A percentile compares a stretch with the other conserved stretches of the same genome.
Evolutionary conservation across 2,113 vertebrate species (phyloP).

Genomic region (Atractosteus spatula): DNA sequence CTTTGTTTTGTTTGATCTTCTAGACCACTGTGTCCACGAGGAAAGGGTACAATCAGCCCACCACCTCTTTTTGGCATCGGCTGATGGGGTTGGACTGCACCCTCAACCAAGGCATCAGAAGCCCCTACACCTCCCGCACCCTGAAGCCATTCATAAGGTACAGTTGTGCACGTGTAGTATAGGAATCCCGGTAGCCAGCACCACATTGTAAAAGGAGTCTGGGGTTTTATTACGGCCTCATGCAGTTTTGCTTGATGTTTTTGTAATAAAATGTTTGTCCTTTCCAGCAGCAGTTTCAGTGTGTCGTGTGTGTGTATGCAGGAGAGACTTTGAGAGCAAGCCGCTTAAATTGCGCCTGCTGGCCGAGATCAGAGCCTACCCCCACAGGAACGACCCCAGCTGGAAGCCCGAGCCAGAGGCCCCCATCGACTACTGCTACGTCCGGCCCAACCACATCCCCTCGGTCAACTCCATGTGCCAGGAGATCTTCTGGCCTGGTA

Average conservation of each 20-base stretch:
- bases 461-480: slow-evolving; percentile 96
- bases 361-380: slow-evolving; percentile 76
- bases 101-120: slow-evolving; percentile 82
- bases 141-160: slow-evolving; percentile 95
- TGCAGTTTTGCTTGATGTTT: too few relatives aligned
- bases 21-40: slow-evolving; percentile 71
- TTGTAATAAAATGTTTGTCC: too few relatives aligned
- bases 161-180: neutral
- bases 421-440: slow-evolving; percentile 93
- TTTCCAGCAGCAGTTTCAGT: too few relatives aligned
- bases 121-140: slow-evolving; percentile 89
- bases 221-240: too few relatives aligned
- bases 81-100: slow-evolving; percentile 82
- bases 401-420: slow-evolving; percentile 79
- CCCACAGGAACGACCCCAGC: slow-evolving; percentile 65
- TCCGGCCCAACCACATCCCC: slow-evolving; percentile 91
- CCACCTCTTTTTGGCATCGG: slow-evolving; percentile 82
- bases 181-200: too few relatives aligned
- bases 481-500: slow-evolving; percentile 96
- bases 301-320: slow-evolving; percentile 44
- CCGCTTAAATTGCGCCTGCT: slow-evolving; percentile 83
- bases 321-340: slow-evolving; percentile 89
- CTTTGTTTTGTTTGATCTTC: slow-evolving; percentile 4
- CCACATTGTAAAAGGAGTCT: too few relatives aligned
- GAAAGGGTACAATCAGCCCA: slow-evolving; percentile 67